phyloP scores from a whole-genome alignment of 2,797 vertebrate genomes.

The Pangasius larnaudii region DNA sequence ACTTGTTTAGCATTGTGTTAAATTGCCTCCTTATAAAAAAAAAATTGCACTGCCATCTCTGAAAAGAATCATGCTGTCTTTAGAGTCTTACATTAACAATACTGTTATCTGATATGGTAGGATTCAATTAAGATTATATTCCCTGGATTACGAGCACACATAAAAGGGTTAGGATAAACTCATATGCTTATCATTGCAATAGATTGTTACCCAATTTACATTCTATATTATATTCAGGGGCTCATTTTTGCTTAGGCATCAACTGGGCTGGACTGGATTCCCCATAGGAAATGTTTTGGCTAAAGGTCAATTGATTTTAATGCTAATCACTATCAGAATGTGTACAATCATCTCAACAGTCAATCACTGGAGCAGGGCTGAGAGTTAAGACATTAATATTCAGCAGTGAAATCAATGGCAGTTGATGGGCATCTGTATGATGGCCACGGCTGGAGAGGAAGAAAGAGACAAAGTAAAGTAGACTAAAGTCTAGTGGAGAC shows the following conservation, averaged over 20 bases:
- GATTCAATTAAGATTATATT: constrained; percentile 15
- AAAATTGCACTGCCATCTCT: neutral
- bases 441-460: neutral
- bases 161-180: neutral
- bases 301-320: constrained; percentile 52
- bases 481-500: neutral
- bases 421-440: constrained; percentile 63
- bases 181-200: neutral
- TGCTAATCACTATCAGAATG: constrained; percentile 65
- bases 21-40: constrained; percentile 1
- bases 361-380: constrained; percentile 63
- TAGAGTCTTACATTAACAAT: neutral
- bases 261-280: neutral
- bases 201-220: neutral
- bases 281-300: constrained; percentile 45
- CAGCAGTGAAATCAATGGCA: constrained; percentile 65
- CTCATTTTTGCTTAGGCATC: constrained; percentile 34
- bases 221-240: constrained; percentile 23
- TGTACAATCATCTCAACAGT: constrained; percentile 68
- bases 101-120: neutral
- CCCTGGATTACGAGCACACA: neutral
- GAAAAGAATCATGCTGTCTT: constrained; percentile 7
- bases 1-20: constrained; percentile 31
- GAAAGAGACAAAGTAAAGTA: neutral
- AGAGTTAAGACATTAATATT: constrained; percentile 59